Conservation (phyloP, 2,797 vertebrate genomes). For the Tenualosa thibaudeaui region DNA sequence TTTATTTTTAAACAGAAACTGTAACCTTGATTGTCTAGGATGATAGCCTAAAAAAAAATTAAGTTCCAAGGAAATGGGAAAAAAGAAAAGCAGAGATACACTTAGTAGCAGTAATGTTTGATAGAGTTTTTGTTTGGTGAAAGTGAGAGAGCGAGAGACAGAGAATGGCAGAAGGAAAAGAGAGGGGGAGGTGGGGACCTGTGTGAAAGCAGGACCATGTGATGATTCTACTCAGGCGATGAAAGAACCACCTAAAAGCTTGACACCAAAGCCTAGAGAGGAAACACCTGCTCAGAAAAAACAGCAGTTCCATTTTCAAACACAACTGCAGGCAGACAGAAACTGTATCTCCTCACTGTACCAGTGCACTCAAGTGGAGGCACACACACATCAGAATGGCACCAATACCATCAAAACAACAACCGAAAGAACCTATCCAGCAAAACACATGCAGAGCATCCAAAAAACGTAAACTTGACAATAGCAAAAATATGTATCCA, state of each 20-base stretch:
- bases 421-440: not conserved
- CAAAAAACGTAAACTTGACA: not conserved
- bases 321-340: not conserved
- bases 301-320: slow-evolving; percentile 40
- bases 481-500: not conserved
- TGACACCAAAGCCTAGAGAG: slow-evolving; percentile 57
- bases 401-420: not conserved
- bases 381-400: not conserved
- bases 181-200: slow-evolving; percentile 2
- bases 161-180: not conserved
- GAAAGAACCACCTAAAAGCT: slow-evolving; percentile 58
- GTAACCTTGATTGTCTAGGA: not conserved
- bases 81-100: slow-evolving; percentile 9
- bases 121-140: not conserved
- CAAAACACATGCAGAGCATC: not conserved
- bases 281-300: slow-evolving; percentile 71
- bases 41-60: not conserved
- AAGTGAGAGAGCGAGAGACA: not conserved
- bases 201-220: slow-evolving; percentile 10
- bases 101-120: not conserved
- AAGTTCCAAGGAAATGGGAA: not conserved
- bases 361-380: not conserved
- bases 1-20: not conserved
- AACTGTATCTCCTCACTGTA: not conserved
- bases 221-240: slow-evolving; percentile 23